Conservation (phyloP, 2,888 invertebrate genomes). For the Netelia melanura region DNA sequence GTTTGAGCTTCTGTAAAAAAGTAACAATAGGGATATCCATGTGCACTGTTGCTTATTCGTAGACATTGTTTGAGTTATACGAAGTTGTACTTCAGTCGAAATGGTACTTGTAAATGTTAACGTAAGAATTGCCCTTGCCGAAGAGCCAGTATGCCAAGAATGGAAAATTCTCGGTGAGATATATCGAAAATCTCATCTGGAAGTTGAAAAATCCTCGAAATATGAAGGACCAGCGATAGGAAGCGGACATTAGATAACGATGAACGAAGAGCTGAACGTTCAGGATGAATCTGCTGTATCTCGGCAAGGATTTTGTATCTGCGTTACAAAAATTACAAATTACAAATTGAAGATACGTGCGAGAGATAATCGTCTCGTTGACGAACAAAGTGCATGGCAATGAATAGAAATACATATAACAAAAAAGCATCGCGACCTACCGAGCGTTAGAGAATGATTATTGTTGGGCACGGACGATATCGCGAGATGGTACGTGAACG, state of each 20-base stretch:
- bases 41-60: background rate
- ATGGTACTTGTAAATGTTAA: constrained; percentile 85
- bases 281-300: constrained; percentile 81
- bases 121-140: constrained; percentile 87
- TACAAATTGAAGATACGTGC: too few relatives aligned
- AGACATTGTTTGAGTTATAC: background rate
- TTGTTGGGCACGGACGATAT: constrained; percentile 78
- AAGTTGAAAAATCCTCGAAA: constrained; percentile 88
- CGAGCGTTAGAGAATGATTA: constrained; percentile 79
- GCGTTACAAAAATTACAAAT: constrained; percentile 64
- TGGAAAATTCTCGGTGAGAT: constrained; percentile 89
- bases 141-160: constrained; percentile 89
- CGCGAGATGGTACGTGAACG: constrained; percentile 86
- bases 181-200: constrained; percentile 87
- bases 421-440: constrained; percentile 68
- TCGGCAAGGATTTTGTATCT: constrained; percentile 76
- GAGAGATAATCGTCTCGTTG: too few relatives aligned
- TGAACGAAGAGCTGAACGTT: constrained; percentile 82
- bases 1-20: constrained; percentile 3
- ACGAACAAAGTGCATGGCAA: too few relatives aligned
- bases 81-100: constrained; percentile 68
- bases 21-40: background rate
- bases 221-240: constrained; percentile 82
- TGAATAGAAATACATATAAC: background rate
- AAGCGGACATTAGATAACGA: constrained; percentile 78